Conservation (phyloP, 2,797 vertebrate species). For the Meriones psammophilus region DNA sequence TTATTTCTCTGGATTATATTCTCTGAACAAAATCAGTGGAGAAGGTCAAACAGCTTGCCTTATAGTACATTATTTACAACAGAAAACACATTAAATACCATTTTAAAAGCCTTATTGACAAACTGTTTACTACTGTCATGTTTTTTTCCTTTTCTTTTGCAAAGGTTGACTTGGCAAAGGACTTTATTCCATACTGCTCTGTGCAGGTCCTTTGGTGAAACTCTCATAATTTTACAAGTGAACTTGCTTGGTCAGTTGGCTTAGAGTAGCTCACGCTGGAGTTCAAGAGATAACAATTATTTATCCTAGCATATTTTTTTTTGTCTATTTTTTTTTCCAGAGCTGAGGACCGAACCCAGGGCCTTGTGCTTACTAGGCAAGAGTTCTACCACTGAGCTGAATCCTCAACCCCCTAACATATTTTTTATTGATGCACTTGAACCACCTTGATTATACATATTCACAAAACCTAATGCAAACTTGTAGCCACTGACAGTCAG, state of each 20-base stretch:
- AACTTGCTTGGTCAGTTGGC: slow-evolving; percentile 40
- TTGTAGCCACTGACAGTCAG: slow-evolving; percentile 6
- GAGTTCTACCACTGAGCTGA: no score
- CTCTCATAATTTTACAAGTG: slow-evolving; percentile 49
- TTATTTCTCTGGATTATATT: slow-evolving; percentile 51
- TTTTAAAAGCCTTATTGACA: slow-evolving; percentile 45
- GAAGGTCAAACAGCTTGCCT: slow-evolving; percentile 49
- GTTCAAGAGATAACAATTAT: not conserved
- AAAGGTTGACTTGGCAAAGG: slow-evolving; percentile 47
- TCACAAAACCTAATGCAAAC: not conserved
- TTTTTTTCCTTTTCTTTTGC: slow-evolving; percentile 46
- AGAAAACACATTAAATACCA: slow-evolving; percentile 48
- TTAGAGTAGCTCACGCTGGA: slow-evolving; percentile 18
- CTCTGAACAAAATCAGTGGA: slow-evolving; percentile 21
- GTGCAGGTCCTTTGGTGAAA: not conserved
- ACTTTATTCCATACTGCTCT: slow-evolving; percentile 18
- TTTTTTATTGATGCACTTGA: not conserved
- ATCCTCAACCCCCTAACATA: no score
- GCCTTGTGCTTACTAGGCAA: no score
- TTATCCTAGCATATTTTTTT: not conserved
- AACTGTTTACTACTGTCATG: not conserved
- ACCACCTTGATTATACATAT: slow-evolving; percentile 25
- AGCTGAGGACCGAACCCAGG: not conserved
- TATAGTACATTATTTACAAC: slow-evolving; percentile 52
- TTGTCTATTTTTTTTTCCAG: not conserved